These are phyloP conservation scores for Ophion slaviceki DNA, from an alignment of 2,888 invertebrate species.

Conservation along the genomic window DNA sequence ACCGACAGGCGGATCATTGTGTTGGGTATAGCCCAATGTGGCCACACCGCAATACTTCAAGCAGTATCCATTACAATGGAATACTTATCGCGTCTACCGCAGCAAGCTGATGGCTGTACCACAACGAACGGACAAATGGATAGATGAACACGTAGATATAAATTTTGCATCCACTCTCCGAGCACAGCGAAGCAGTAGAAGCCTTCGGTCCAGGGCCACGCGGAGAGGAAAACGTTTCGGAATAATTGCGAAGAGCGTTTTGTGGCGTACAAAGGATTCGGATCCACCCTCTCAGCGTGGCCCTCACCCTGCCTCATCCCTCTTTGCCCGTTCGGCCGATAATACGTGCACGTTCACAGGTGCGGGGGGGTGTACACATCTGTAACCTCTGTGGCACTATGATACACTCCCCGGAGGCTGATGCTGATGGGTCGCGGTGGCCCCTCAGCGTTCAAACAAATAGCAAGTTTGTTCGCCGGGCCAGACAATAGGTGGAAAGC, in stretches of 20 bases:
- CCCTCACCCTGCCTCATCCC: conserved; percentile 9
- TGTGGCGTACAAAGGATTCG: conserved; percentile 60
- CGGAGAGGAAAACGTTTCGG: conserved; percentile 67
- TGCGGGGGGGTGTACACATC: conserved; percentile 20
- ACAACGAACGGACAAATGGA: conserved; percentile 57
- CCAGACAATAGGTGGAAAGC: conserved; percentile 81
- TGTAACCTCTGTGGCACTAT: conserved; percentile 50
- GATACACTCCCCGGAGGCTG: conserved; percentile 53
- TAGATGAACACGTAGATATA: conserved; percentile 52
- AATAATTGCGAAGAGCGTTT: conserved; percentile 72
- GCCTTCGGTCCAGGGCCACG: conserved; percentile 31
- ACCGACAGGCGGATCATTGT: background rate
- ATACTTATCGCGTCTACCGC: conserved; percentile 18
- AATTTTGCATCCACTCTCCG: conserved; percentile 48
- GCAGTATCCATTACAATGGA: conserved; percentile 27
- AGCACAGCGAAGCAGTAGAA: conserved; percentile 26
- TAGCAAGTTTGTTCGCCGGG: conserved; percentile 81
- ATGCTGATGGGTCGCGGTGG: conserved; percentile 64
- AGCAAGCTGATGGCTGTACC: conserved; percentile 27
- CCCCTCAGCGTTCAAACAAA: conserved; percentile 81
- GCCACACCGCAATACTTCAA: conserved; percentile 30
- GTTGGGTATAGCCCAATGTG: background rate
- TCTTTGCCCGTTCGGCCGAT: conserved; percentile 52
- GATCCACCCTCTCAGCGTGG: conserved; percentile 24
- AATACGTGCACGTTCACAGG: conserved; percentile 61